These are phyloP conservation scores for Butastur rufipennis DNA, from an alignment of 2,113 vertebrate genomes.

Conservation along the genomic window DNA sequence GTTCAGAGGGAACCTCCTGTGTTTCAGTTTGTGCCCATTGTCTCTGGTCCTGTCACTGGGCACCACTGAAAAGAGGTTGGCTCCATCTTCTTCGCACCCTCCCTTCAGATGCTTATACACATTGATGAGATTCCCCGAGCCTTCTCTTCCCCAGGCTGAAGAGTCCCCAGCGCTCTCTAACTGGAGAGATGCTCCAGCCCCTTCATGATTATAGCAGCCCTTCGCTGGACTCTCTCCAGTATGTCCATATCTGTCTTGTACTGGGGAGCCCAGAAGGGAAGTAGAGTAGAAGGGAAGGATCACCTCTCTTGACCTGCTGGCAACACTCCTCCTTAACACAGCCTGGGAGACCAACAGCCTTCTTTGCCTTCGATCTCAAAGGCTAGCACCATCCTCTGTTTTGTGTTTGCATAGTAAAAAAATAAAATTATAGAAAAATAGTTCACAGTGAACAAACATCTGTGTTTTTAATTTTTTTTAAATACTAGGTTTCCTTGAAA, in stretches of 20 bases:
- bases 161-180: accelerated
- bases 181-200: not conserved
- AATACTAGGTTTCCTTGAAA: not conserved
- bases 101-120: not conserved
- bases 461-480: not conserved
- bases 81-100: accelerated
- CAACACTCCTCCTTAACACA: not conserved
- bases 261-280: not conserved
- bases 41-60: not conserved
- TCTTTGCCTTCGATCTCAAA: not conserved
- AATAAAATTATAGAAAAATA: not conserved
- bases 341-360: accelerated
- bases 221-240: not conserved
- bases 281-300: not conserved
- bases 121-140: accelerated
- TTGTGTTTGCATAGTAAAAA: not conserved
- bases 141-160: not conserved
- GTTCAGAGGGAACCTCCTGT: not conserved
- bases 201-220: not conserved
- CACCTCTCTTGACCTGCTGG: not conserved
- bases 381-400: not conserved
- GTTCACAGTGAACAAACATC: not conserved
- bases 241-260: not conserved
- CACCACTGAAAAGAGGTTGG: not conserved
- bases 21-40: not conserved